Conservation (phyloP, 2,888 invertebrate species). For the Leucophora obtusa region DNA sequence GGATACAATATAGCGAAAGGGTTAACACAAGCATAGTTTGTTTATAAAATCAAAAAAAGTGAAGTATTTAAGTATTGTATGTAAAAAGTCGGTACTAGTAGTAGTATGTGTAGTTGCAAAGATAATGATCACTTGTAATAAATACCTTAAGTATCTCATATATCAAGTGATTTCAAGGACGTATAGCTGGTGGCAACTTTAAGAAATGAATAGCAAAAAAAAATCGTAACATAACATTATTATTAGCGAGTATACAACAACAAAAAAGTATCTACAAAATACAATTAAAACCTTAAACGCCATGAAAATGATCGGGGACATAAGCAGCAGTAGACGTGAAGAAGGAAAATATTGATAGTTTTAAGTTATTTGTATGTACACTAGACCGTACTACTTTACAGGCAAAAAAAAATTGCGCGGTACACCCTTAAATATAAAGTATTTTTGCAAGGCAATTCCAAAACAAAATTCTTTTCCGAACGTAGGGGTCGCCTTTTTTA, state of each 20-base stretch:
- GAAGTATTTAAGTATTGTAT: not conserved
- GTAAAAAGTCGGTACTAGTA: conserved; percentile 2
- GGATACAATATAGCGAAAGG: no score
- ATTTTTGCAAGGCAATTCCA: no score
- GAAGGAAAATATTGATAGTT: not conserved
- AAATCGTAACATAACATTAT: conserved; percentile 41
- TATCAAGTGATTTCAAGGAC: conserved; percentile 68
- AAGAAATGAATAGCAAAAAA: not conserved
- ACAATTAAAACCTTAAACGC: conserved; percentile 57
- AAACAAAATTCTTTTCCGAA: no score
- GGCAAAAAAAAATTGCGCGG: no score
- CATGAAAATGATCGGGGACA: not conserved
- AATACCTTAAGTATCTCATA: conserved; percentile 74
- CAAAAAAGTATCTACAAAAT: conserved; percentile 35
- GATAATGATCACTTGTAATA: conserved; percentile 76
- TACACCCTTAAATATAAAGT: no score
- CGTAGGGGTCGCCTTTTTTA: no score
- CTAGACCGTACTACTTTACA: no score
- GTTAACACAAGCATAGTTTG: no score
- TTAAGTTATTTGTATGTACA: no score
- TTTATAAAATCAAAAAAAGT: no score
- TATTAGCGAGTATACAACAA: conserved; percentile 46
- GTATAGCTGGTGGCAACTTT: conserved; percentile 70
- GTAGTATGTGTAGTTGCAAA: conserved; percentile 41
- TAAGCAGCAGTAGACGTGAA: no score